Base-by-base conservation (phyloP, 30 jellyfish, hydroid and myxozoan species). In the Hydractinia symbiolongicarpus region DNA sequence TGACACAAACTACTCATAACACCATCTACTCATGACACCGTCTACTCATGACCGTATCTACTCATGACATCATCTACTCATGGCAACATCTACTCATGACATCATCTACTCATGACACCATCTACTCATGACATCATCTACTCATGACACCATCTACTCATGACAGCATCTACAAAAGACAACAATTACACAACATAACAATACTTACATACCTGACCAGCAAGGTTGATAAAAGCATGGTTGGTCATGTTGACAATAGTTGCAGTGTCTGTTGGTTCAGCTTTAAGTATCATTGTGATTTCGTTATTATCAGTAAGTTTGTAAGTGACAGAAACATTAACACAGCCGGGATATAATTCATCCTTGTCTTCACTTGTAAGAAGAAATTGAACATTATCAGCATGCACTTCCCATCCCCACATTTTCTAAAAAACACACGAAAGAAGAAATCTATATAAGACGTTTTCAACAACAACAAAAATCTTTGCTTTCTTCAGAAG, bases 141-240 rank as follows among this genome's bases (percentile, higher is more conserved):
- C 1, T 30, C 44, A 30, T 30, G 2, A 30, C 2, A 30, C 44
- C 44, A 30, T 30, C 44, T 30, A 30, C 44, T 30, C 44, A 30
- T 0, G 44, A 30, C 44, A 30, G 2, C 44, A 30, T 30, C 44
- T 0, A 30, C 44, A 30, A 30, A 30, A 30, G 2, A 30, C 44
- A 30, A 30, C 2, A 30, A 30, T 30, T 30, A 30, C 44, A 30
- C 44, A 30, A 30, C 44, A 30, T 2, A 30, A 30, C 44, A 30
- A 30, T 30, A 30, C 44, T 30, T 30, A 21, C 61, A 9, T 64
- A 64, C 89, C 76, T 67, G 75, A 9, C 98, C 98, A 57, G 93
- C 77, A n/a, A 91, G 89, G 71, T 91, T 91, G 92, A 91, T 84
- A 76, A 88, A 91, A 4, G 98, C 90, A 79, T 91, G 98, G 75